Evolutionary conservation across 2,113 vertebrate species (phyloP), one percentile per base, ranked within the genome.

Genomic region (Phylloscopus trochiloides): DNA sequence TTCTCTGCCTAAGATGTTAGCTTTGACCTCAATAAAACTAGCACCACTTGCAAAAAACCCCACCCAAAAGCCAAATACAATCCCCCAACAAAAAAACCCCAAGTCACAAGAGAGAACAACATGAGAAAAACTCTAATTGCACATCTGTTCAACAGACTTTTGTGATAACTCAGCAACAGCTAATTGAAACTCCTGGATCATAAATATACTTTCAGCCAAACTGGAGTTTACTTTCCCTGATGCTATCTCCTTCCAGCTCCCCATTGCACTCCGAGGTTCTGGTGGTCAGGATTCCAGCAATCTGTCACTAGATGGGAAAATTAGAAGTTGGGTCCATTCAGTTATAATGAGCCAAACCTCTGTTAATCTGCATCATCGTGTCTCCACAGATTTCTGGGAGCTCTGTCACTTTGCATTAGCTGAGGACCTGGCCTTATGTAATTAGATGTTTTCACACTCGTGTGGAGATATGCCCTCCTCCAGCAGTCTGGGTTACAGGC

Each of bases 341-440:
- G 25, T 88, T 80, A 71, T 50, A 73, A 45, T 13, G 48, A 95
- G 72, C 79, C 88, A 94, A 83, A 90, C 72, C 86, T 80, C 90
- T 74, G 82, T 75, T 93, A 68, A 77, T 72, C 78, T 73, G 65
- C 61, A 68, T 88, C 81, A 43, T 75, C 14, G 0, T 81, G 62
- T 79, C 92, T 88, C 48, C 26, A 2, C 4, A 32, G 92, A 40
- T 90, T 95, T 94, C 81, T 75, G 85, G 82, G 88, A 88, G 87
- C 79, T 93, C 86, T 86, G 88, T 96, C 90, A 84, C 40, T 93
- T 93, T 86, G 59, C 72, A 61, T 94, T 96, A 97, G 79, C 67
- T 34, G 85, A 92, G 67, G 88, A 90, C 75, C 55, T 84, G 93
- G 75, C 88, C 94, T 95, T 77, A 63, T 32, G 42, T 77, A 88